Evolutionary conservation across 2,113 vertebrate species (phyloP), one percentile per base, ranked within the genome.

Genomic region (Grammomys surdaster): DNA sequence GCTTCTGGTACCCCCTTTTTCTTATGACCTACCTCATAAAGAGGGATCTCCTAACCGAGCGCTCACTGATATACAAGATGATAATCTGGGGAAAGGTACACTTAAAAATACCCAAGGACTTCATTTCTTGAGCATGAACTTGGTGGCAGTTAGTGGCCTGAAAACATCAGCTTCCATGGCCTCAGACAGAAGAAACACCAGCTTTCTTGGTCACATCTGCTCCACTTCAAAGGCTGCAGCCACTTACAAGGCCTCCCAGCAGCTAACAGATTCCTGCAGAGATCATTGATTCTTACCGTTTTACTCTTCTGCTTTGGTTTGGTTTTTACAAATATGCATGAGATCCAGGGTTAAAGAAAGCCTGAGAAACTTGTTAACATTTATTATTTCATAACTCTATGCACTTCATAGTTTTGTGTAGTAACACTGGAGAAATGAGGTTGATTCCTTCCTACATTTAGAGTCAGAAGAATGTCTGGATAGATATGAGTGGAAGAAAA

Each of bases 361-460:
- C 13, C 75, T 24, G 85, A 75, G 58, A 72, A 65, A 95, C 51
- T 16, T 80, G 24, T 36, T 82, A 77, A 65, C 40, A 10, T 31
- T 72, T 91, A 73, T 82, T 88, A 85, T 75, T 89, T 96, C 58
- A 51, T 54, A 81, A 82, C 65, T 87, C 69, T 90, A 58, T 84
- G 40, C 43, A n/a, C 82, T 14, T 67, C 40, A 75, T 5, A 72
- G 60, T 19, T 85, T 33, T 91, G 9, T 26, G n/a, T n/a, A n/a
- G 33, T 54, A 69, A 89, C 46, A 85, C 36, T 63, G 84, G 69
- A 85, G 51, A 88, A 90, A 88, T 0, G 43, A 11, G 33, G 3
- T 36, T 36, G 3, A 75, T 14, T 26, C 26, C 17, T n/a, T 90
- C 70, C 91, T 9, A 51, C 76, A 81, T 56, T 82, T 36, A 20